Conservation (phyloP, 2,113 vertebrate species). For the Isurus oxyrinchus region DNA sequence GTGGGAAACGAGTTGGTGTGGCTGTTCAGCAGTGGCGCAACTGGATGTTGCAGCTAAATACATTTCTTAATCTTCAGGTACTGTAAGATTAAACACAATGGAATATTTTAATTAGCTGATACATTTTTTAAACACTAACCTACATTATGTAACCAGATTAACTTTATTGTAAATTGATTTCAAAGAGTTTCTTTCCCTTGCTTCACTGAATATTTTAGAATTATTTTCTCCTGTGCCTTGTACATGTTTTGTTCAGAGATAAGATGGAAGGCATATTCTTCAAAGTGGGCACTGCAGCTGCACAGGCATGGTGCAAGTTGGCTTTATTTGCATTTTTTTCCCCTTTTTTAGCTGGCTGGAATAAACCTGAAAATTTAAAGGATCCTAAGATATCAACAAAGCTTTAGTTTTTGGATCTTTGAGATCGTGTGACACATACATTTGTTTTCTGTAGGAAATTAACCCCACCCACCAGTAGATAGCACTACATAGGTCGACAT, state of each 20-base stretch:
- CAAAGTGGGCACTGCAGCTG: background rate
- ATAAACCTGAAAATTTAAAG: background rate
- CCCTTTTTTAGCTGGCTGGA: background rate
- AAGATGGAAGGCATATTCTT: background rate
- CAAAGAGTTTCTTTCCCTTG: background rate
- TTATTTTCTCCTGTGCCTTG: background rate
- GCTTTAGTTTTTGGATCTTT: background rate
- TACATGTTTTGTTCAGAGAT: background rate
- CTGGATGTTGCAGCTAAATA: conserved; percentile 96
- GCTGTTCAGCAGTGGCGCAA: conserved; percentile 97
- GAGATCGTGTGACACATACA: background rate
- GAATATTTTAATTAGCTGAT: background rate
- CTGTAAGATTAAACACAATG: background rate
- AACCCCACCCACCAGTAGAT: background rate
- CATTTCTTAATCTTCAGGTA: conserved; percentile 94
- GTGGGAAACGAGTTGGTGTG: conserved; percentile 89
- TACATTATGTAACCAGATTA: background rate
- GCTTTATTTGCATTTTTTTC: too few species aligned
- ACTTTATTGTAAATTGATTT: conserved; percentile 15
- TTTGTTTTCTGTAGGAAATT: background rate
- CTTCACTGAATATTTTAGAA: background rate
- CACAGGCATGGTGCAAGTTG: background rate
- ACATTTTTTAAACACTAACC: background rate
- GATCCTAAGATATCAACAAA: background rate
- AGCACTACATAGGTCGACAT: too few species aligned